Percentiles rank a stretch among this genome's conserved stretches.
Conservation (phyloP, 2,888 invertebrate genomes). For the Stenurella melanura region DNA sequence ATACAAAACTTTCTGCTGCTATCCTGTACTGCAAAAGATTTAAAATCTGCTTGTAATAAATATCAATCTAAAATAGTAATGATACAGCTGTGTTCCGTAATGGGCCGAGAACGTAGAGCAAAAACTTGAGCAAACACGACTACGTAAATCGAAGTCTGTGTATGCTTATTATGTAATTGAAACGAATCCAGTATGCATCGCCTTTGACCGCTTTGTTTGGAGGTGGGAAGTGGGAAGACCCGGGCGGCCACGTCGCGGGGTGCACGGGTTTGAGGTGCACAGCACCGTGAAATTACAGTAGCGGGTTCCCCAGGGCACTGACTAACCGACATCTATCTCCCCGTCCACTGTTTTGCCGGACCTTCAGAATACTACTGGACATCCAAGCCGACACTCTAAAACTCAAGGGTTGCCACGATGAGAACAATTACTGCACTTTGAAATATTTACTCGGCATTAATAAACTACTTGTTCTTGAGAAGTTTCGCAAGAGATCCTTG, state of each 20-base stretch:
- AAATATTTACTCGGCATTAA: slow-evolving; percentile 14
- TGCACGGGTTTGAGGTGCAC: slow-evolving; percentile 74
- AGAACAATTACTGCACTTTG: slow-evolving; percentile 35
- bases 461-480: slow-evolving; percentile 8
- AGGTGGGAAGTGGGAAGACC: slow-evolving; percentile 32
- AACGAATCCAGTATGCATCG: slow-evolving; percentile 39
- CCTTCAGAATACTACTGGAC: slow-evolving; percentile 47
- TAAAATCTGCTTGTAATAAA: no score
- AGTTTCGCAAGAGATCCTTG: not conserved
- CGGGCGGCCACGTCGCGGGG: slow-evolving; percentile 33
- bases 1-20: no score
- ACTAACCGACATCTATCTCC: slow-evolving; percentile 66
- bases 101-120: not conserved
- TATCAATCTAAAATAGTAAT: no score
- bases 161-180: slow-evolving; percentile 21
- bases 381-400: slow-evolving; percentile 30
- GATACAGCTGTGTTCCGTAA: no score
- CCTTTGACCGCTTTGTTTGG: slow-evolving; percentile 60
- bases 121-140: not conserved
- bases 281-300: slow-evolving; percentile 78
- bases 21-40: no score
- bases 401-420: slow-evolving; percentile 32
- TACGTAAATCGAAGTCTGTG: not conserved
- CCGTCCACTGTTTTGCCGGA: slow-evolving; percentile 50
- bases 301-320: slow-evolving; percentile 69